These are phyloP conservation scores for Thalassarche chlororhynchos DNA, from an alignment of 2,113 vertebrate genomes.

Conservation along the genomic window DNA sequence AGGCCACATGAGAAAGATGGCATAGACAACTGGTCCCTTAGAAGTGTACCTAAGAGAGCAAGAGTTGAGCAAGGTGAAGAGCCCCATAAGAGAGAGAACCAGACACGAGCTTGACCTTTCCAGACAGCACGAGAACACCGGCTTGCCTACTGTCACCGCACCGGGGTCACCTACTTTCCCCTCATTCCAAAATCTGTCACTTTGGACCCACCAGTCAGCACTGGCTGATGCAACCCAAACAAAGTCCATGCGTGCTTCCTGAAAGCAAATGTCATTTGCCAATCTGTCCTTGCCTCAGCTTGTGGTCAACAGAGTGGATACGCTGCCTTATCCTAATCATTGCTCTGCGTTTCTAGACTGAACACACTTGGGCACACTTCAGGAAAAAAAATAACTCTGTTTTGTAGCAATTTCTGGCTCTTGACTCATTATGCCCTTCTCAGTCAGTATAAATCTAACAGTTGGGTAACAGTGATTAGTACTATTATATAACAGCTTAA, in stretches of 20 bases:
- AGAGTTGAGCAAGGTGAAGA: not conserved
- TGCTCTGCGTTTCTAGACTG: not conserved
- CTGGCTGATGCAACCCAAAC: conserved; percentile 42
- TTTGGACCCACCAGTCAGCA: not conserved
- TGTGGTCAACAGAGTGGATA: not conserved
- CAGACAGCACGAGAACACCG: not conserved
- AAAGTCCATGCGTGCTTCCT: not conserved
- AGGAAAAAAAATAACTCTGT: not conserved
- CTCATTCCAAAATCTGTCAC: not conserved
- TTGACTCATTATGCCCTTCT: not conserved
- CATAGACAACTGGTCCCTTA: conserved; percentile 74
- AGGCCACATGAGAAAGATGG: conserved; percentile 80
- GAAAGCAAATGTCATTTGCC: not conserved
- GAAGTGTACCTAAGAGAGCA: conserved; percentile 79
- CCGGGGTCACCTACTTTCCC: not conserved
- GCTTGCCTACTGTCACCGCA: not conserved
- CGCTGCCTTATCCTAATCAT: not conserved
- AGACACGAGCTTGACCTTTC: not conserved
- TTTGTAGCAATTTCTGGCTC: not conserved
- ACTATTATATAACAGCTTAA: not conserved
- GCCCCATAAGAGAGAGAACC: not conserved
- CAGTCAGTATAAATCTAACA: not conserved
- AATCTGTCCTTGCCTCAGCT: not conserved
- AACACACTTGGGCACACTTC: not conserved
- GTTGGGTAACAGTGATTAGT: not conserved